phyloP scores from a whole-genome alignment of 2,797 vertebrate species.

The Myripristis jacobus region DNA sequence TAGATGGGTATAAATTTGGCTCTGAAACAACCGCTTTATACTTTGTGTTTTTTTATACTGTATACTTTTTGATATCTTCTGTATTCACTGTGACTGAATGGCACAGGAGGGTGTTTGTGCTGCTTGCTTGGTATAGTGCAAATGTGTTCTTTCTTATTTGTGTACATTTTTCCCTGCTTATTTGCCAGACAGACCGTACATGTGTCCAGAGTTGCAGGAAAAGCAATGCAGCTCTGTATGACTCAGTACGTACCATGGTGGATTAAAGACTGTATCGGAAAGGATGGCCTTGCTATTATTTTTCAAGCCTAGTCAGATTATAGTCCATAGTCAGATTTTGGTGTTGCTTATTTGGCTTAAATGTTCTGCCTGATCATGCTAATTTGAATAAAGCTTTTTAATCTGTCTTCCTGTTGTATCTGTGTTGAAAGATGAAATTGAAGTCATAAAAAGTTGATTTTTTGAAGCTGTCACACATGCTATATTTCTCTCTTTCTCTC shows the following conservation, averaged over 20 bases:
- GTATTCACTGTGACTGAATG: conserved; percentile 76
- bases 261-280: conserved; percentile 71
- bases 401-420: conserved; percentile 58
- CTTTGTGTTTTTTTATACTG: conserved; percentile 80
- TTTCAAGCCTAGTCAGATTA: conserved; percentile 64
- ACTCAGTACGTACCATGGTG: conserved; percentile 40
- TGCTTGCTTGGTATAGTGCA: conserved; percentile 64
- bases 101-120: conserved; percentile 70
- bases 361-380: conserved; percentile 82
- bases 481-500: conserved; percentile 6
- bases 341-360: conserved; percentile 80
- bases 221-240: conserved; percentile 52
- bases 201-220: conserved; percentile 60
- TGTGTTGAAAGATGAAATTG: conserved; percentile 53
- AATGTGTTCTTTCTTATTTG: conserved; percentile 64
- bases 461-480: conserved; percentile 30
- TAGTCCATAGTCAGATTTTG: conserved; percentile 65
- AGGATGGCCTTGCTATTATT: conserved; percentile 75
- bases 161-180: conserved; percentile 52
- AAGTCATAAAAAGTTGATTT: conserved; percentile 58
- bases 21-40: conserved; percentile 73
- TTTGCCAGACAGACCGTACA: conserved; percentile 73
- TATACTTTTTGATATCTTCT: conserved; percentile 80
- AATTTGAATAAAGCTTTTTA: conserved; percentile 85
- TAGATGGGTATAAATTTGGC: conserved; percentile 67